A percentile compares a stretch with the other conserved stretches of the same genome.
phyloP scores from a whole-genome alignment of 1,140 invertebrate species.

The Procambarus clarkii region DNA sequence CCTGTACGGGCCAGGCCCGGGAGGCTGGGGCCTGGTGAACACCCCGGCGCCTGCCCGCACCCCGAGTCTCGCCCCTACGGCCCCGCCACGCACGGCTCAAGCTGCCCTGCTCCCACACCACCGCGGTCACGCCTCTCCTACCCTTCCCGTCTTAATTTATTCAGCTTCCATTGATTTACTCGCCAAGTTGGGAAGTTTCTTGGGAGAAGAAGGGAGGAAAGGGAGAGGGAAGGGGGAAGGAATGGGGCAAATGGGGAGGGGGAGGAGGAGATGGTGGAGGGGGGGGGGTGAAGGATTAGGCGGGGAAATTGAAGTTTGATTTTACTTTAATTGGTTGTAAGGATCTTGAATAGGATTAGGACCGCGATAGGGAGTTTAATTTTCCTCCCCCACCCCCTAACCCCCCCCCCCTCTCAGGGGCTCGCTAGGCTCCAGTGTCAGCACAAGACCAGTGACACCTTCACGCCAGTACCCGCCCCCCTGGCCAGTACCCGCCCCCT shows the following conservation, averaged over 20 bases:
- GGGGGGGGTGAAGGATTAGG: not conserved
- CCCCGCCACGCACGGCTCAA: not conserved
- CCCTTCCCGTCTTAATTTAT: not conserved
- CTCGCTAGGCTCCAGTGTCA: too few relatives aligned
- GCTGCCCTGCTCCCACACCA: not conserved
- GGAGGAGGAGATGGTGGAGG: not conserved
- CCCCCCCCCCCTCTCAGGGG: too few relatives aligned
- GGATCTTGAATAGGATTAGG: too few relatives aligned
- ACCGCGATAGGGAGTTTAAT: too few relatives aligned
- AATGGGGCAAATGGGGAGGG: not conserved
- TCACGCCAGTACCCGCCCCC: too few relatives aligned
- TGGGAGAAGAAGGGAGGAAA: not conserved
- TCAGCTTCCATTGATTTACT: too few relatives aligned
- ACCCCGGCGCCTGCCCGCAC: too few relatives aligned
- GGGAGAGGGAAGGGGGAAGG: conserved; percentile 1
- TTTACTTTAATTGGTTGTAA: not conserved
- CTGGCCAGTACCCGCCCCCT: too few relatives aligned
- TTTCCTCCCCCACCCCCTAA: too few relatives aligned
- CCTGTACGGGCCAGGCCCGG: not conserved
- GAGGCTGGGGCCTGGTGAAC: not conserved
- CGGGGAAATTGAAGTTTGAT: not conserved
- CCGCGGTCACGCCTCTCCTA: not conserved
- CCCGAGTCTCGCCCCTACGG: too few relatives aligned
- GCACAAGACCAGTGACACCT: too few relatives aligned
- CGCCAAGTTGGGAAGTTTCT: not conserved